Evolutionary conservation across 1,140 invertebrate genomes (phyloP), one percentile per base, ranked within the genome.

Genomic region (Brachionus paranguensis): DNA sequence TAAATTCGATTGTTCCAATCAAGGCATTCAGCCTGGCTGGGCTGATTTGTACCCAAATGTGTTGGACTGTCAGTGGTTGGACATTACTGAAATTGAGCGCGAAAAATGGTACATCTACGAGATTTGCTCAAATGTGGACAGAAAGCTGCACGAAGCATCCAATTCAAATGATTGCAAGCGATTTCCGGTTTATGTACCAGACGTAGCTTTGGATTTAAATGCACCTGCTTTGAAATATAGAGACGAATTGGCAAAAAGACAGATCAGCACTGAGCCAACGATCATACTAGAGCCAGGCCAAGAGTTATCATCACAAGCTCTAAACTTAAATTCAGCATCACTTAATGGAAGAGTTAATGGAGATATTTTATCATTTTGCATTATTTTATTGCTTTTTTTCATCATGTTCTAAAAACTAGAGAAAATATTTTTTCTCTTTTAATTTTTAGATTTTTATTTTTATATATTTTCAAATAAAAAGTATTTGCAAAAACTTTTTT

Each of bases 71-170:
- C 68, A 72, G 20, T 72, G 68, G 68, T 41, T 72, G n/a, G 68
- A 72, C 33, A 72, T 72, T 41, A 72, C 68, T n/a, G 68, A 72
- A 4, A 41, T 72, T n/a, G 29, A 33, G 12, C 37, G 17, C 8
- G 68, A 72, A 72, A 72, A 72, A 20, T 72, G 68, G 68, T 72
- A 72, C 37, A 72, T 72, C 41, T 72, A 72, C 41, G 68, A 72
- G 20, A 41, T 72, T n/a, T 72, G 68, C n/a, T 37, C 68, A 20
- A 72, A 72, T 41, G 33, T 41, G 6, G 29, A 72, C 11, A 72
- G 68, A 72, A 72, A 72, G 41, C n/a, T 72, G 41, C 29, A 37
- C 3, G 68, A 72, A 72, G 68, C 68, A 5, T 72, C 68, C 6
- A 37, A 37, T 17, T 14, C 68, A 12, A 72, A 72, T 41, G 33